phyloP scores from a whole-genome alignment of 2,888 invertebrate genomes.

The Oasisia sp. region DNA sequence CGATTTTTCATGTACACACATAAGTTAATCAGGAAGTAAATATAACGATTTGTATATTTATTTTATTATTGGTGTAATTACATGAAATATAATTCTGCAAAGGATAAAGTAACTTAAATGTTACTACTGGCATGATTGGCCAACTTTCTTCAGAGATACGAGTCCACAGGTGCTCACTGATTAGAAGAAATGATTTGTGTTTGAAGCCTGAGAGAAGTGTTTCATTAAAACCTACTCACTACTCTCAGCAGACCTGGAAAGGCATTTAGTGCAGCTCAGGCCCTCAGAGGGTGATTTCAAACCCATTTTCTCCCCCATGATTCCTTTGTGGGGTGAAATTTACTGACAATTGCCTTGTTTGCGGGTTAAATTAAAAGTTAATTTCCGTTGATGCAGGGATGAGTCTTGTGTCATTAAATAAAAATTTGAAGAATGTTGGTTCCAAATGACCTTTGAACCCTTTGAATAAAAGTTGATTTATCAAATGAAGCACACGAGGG shows the following conservation, averaged over 20 bases:
- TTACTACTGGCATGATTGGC: not conserved
- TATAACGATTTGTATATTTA: not conserved
- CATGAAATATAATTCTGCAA: not conserved
- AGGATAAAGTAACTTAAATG: not conserved
- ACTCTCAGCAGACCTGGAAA: not conserved
- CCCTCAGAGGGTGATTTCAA: not conserved
- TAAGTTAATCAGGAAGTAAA: not conserved
- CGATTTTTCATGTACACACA: not conserved
- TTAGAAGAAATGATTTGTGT: not conserved
- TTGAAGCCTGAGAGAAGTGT: not conserved
- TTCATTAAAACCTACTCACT: conserved; percentile 11
- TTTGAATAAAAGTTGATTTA: not conserved
- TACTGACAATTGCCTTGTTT: not conserved
- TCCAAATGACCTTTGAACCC: not conserved
- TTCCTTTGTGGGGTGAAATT: not conserved
- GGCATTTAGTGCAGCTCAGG: not conserved
- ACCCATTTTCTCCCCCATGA: conserved; percentile 8
- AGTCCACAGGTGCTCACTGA: not conserved
- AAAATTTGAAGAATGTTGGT: not conserved
- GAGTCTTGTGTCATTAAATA: not conserved
- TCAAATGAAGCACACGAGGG: not conserved
- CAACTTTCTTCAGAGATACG: not conserved
- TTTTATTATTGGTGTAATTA: not conserved
- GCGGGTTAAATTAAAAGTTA: conserved; percentile 3
- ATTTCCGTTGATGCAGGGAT: not conserved